These are phyloP conservation scores for Dendropsophus ebraccatus DNA, from an alignment of 2,113 vertebrate genomes.

Conservation along the genomic window DNA sequence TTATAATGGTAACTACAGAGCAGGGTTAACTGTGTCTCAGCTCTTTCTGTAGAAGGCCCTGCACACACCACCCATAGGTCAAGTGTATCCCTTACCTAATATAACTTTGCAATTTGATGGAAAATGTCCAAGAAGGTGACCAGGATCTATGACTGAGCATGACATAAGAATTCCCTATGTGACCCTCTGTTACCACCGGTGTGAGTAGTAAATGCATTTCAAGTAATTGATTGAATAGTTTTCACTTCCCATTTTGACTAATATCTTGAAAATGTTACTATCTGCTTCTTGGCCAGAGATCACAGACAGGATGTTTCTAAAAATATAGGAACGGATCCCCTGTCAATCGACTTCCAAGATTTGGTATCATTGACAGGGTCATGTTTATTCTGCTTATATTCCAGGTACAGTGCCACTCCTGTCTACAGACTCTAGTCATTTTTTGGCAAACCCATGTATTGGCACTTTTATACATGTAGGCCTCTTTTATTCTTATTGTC, in stretches of 20 bases:
- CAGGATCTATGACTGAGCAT: not conserved
- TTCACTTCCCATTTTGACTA: not conserved
- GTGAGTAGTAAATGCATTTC: not conserved
- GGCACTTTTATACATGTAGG: not conserved
- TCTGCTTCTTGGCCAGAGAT: not conserved
- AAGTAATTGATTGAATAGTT: not conserved
- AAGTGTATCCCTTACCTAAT: conserved; percentile 28
- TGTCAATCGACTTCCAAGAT: not conserved
- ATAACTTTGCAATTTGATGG: conserved; percentile 31
- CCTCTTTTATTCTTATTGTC: not conserved
- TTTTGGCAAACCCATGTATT: not conserved
- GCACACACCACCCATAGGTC: conserved; percentile 12
- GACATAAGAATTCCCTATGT: not conserved
- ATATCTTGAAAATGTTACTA: not conserved
- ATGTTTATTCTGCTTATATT: not conserved
- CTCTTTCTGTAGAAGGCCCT: not conserved
- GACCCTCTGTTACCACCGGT: not conserved
- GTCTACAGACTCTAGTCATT: not conserved
- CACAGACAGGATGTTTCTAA: not conserved
- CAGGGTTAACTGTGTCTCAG: not conserved
- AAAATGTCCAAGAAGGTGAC: conserved; percentile 15
- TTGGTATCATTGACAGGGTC: not conserved
- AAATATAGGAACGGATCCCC: not conserved
- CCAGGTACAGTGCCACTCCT: not conserved
- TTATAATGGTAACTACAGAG: not conserved